These are phyloP conservation scores for Nomada ferruginata DNA, from an alignment of 2,888 invertebrate species.

Conservation along the genomic window DNA sequence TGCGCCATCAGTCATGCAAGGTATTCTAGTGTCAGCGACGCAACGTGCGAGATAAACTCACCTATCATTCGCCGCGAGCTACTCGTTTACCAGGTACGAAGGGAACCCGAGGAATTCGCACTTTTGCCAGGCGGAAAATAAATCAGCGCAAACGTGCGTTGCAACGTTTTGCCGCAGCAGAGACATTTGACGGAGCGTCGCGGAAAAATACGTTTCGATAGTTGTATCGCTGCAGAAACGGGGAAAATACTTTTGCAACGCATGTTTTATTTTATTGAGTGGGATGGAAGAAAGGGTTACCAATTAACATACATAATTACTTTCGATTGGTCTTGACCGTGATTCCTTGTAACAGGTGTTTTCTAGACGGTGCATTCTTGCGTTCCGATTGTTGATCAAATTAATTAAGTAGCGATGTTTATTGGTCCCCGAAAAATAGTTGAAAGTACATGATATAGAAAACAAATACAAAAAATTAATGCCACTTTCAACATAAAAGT, in stretches of 20 bases:
- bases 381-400: background rate
- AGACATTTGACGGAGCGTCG: background rate
- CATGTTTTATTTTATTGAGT: background rate
- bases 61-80: constrained; percentile 49
- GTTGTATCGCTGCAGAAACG: background rate
- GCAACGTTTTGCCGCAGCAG: background rate
- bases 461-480: too few species aligned
- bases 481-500: too few species aligned
- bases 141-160: constrained; percentile 20
- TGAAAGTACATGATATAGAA: background rate
- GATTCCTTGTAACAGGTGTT: background rate
- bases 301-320: background rate
- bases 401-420: too few species aligned
- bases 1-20: constrained; percentile 50
- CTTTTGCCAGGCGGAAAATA: constrained; percentile 42
- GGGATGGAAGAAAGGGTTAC: background rate
- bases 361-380: background rate
- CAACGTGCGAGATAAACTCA: constrained; percentile 53
- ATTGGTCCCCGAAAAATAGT: background rate
- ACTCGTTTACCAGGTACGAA: constrained; percentile 43
- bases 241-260: background rate
- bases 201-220: constrained; percentile 14
- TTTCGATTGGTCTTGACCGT: background rate
- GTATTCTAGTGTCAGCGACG: constrained; percentile 45
- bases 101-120: constrained; percentile 45